Percentiles rank a stretch among this genome's conserved stretches.
Evolutionary conservation across 2,797 vertebrate species (phyloP).

Genomic region (Pseudocheirus occidentalis): DNA sequence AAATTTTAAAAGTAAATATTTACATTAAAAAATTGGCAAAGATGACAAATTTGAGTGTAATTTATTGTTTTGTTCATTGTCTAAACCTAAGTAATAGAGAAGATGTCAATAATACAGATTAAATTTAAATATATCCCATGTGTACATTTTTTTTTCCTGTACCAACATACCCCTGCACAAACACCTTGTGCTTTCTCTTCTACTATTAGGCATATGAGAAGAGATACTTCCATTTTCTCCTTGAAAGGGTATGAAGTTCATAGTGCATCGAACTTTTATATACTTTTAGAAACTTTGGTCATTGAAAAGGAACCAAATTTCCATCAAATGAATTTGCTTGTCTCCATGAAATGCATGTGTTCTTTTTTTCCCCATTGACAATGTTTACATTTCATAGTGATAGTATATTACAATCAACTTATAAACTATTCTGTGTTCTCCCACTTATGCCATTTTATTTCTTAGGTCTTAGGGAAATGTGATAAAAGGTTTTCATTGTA

Average conservation of each 20-base stretch:
- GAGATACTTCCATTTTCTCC: neutral
- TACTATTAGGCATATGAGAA: neutral
- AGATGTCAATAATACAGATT: neutral
- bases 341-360: neutral
- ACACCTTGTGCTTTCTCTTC: neutral
- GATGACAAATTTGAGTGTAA: neutral
- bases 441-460: neutral
- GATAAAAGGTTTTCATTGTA: neutral
- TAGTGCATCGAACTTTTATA: neutral
- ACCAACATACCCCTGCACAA: neutral
- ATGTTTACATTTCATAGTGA: neutral
- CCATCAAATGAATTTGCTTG: neutral
- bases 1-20: neutral
- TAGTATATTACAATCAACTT: neutral
- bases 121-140: neutral
- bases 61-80: neutral
- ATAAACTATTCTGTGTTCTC: neutral
- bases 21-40: neutral
- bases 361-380: neutral
- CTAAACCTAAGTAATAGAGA: neutral
- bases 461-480: neutral
- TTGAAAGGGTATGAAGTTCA: neutral
- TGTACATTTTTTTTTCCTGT: neutral
- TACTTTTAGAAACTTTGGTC: neutral
- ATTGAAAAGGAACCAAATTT: neutral